A percentile compares a stretch with the other conserved stretches of the same genome.
Conservation (phyloP, 2,113 vertebrate genomes). For the Chloroceryle aenea region DNA sequence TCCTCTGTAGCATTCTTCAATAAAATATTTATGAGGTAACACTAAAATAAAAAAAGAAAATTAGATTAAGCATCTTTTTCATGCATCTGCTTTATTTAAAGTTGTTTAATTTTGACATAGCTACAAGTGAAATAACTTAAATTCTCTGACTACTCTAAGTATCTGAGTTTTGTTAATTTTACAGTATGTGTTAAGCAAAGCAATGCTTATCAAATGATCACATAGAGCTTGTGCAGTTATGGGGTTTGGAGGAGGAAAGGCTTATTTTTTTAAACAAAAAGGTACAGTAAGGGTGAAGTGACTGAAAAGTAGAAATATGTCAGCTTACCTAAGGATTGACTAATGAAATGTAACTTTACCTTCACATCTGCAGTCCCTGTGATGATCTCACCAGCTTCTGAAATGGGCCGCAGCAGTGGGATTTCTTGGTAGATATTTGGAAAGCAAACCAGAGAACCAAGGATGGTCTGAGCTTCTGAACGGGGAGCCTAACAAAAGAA, state of each 20-base stretch:
- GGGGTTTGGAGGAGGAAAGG: background rate
- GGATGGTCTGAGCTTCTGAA: conserved; percentile 90
- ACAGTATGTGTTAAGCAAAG: background rate
- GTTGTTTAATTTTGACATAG: background rate
- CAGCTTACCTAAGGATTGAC: background rate
- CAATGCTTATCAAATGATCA: background rate
- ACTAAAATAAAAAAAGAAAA: conserved; percentile 79
- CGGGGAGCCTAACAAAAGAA: conserved; percentile 83
- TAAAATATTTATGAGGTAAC: conserved; percentile 90
- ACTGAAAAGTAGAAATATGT: background rate
- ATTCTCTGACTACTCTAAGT: background rate
- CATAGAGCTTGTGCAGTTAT: background rate
- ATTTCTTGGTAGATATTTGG: conserved; percentile 91
- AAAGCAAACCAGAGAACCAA: conserved; percentile 96
- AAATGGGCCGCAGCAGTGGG: conserved; percentile 77
- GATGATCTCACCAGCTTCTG: conserved; percentile 74
- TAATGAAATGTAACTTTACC: conserved; percentile 68
- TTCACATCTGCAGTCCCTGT: conserved; percentile 85
- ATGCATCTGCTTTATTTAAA: background rate
- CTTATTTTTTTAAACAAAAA: background rate
- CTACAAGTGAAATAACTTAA: background rate
- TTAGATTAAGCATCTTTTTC: conserved; percentile 34
- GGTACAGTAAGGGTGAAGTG: background rate
- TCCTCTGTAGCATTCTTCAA: conserved; percentile 91
- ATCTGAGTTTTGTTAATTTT: background rate